Evolutionary conservation across 2,888 invertebrate genomes (phyloP).

Genomic region (Pandemis heparana): DNA sequence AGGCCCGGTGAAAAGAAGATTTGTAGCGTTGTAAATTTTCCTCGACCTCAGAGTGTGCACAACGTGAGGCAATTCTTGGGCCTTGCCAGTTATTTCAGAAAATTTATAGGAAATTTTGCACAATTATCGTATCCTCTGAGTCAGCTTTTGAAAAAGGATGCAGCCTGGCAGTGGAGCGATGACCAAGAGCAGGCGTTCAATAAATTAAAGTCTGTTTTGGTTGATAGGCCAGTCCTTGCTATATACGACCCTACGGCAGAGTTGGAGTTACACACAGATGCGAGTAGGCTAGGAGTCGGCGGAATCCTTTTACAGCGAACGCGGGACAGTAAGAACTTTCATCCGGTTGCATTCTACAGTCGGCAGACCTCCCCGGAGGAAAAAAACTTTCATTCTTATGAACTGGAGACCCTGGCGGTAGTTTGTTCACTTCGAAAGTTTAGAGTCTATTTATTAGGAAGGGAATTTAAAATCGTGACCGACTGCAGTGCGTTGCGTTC

Average conservation of each 20-base stretch:
- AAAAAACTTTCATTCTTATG: too few species aligned
- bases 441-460: conserved; percentile 31
- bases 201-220: background rate
- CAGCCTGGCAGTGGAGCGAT: background rate
- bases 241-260: conserved; percentile 38
- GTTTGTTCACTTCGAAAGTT: background rate
- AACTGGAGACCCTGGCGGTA: too few species aligned
- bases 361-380: conserved; percentile 26
- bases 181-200: conserved; percentile 11
- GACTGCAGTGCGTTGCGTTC: conserved; percentile 23
- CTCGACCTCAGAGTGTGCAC: conserved; percentile 42
- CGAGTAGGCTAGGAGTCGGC: conserved; percentile 15
- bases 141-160: conserved; percentile 18
- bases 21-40: conserved; percentile 43
- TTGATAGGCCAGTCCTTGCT: conserved; percentile 29
- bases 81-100: conserved; percentile 42
- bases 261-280: conserved; percentile 27
- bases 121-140: conserved; percentile 39
- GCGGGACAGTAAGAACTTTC: background rate
- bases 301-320: conserved; percentile 3
- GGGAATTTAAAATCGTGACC: conserved; percentile 25
- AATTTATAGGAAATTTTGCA: conserved; percentile 43
- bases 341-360: conserved; percentile 38
- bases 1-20: conserved; percentile 41
- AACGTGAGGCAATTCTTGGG: conserved; percentile 42